Evolutionary conservation across 2,113 vertebrate species (phyloP).

Genomic region (Mugil cephalus): DNA sequence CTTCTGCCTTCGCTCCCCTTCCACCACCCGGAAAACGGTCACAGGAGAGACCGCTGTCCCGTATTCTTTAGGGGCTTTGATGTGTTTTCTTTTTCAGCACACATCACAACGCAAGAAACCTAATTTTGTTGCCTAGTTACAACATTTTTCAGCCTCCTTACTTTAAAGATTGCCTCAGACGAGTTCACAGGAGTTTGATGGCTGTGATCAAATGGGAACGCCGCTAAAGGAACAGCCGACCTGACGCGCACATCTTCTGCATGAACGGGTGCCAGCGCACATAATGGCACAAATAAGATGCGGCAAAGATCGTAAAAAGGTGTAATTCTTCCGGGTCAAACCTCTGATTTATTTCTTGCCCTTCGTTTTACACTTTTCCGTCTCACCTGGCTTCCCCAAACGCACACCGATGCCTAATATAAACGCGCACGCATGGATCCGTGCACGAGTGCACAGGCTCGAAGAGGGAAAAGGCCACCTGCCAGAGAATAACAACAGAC

Average conservation of each 20-base stretch:
- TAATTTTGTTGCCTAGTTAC: slow-evolving; percentile 65
- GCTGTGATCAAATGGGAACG: slow-evolving; percentile 7
- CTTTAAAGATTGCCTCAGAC: slow-evolving; percentile 14
- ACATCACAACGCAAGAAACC: slow-evolving; percentile 7
- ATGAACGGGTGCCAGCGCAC: background rate
- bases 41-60: background rate
- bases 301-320: background rate
- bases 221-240: background rate
- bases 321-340: background rate
- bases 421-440: background rate
- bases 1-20: slow-evolving; percentile 5
- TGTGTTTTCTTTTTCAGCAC: slow-evolving; percentile 21
- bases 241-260: background rate
- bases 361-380: slow-evolving; percentile 7
- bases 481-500: slow-evolving; percentile 65
- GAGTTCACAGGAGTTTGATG: background rate
- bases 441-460: background rate
- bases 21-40: slow-evolving; percentile 17
- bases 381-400: background rate
- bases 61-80: slow-evolving; percentile 27
- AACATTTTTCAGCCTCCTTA: slow-evolving; percentile 12
- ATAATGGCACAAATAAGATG: too few relatives aligned
- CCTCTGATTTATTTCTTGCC: background rate
- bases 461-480: slow-evolving; percentile 56
- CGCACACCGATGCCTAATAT: background rate